Conservation (phyloP, 2,113 vertebrate species). For the Sorex araneus region DNA sequence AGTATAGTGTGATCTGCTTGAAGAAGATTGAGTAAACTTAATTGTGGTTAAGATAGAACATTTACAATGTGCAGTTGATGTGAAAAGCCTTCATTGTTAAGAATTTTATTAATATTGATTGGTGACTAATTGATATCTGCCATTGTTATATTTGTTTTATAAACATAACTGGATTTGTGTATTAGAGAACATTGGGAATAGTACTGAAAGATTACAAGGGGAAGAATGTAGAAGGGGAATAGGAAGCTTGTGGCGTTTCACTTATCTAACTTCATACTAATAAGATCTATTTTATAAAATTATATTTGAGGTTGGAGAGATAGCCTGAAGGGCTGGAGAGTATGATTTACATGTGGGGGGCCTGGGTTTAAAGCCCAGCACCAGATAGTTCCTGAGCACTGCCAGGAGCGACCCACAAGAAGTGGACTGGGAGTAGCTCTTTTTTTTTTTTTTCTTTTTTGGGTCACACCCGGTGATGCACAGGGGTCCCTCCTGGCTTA, state of each 20-base stretch:
- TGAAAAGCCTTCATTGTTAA: not conserved
- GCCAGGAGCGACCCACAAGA: too few species aligned
- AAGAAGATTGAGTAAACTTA: constrained; percentile 11
- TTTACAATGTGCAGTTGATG: constrained; percentile 41
- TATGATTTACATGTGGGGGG: too few species aligned
- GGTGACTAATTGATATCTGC: not conserved
- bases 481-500: too few species aligned
- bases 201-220: constrained; percentile 39
- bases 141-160: constrained; percentile 40
- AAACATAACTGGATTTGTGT: not conserved
- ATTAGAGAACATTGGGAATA: not conserved
- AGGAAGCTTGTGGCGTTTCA: constrained; percentile 12
- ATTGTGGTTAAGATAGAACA: not conserved
- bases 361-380: too few species aligned
- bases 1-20: not conserved
- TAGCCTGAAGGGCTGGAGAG: too few species aligned
- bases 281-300: not conserved
- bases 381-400: too few species aligned
- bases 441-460: too few species aligned
- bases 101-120: constrained; percentile 4
- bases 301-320: too few species aligned
- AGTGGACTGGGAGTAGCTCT: too few species aligned
- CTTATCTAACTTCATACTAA: constrained; percentile 17
- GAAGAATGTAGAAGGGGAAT: not conserved
- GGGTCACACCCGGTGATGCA: too few species aligned